A percentile compares a stretch with the other conserved stretches of the same genome.
These are phyloP conservation scores for Noturus placidus DNA, from an alignment of 2,113 vertebrate genomes.

Conservation along the genomic window DNA sequence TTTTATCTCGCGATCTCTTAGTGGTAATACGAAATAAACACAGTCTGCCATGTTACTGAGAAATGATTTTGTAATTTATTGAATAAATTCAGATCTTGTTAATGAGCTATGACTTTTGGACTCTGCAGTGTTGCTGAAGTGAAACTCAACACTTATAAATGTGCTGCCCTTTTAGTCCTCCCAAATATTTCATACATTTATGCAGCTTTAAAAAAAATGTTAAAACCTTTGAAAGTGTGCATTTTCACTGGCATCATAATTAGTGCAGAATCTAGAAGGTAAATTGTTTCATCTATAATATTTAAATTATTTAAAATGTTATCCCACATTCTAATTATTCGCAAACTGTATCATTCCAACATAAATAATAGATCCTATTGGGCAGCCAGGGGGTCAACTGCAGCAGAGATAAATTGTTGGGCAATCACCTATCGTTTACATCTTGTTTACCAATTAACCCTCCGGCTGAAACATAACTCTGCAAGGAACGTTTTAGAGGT, in stretches of 20 bases:
- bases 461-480: constrained; percentile 1
- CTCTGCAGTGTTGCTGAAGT: neutral
- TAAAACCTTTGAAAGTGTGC: neutral
- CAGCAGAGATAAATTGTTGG: constrained; percentile 7
- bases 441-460: constrained; percentile 36
- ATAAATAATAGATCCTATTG: constrained; percentile 15
- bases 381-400: neutral
- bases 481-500: constrained; percentile 16
- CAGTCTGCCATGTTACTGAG: neutral
- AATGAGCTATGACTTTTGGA: neutral
- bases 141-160: neutral
- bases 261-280: neutral
- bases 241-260: neutral
- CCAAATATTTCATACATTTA: neutral
- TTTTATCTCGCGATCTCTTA: neutral
- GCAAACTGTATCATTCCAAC: neutral
- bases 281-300: neutral
- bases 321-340: neutral
- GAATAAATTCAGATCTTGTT: too few species aligned
- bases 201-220: neutral
- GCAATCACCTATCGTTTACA: neutral
- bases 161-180: neutral
- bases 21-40: neutral
- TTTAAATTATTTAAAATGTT: neutral
- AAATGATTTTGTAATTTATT: neutral